Conservation (phyloP, 1,140 invertebrate genomes). For the Oreohelix idahoensis region DNA sequence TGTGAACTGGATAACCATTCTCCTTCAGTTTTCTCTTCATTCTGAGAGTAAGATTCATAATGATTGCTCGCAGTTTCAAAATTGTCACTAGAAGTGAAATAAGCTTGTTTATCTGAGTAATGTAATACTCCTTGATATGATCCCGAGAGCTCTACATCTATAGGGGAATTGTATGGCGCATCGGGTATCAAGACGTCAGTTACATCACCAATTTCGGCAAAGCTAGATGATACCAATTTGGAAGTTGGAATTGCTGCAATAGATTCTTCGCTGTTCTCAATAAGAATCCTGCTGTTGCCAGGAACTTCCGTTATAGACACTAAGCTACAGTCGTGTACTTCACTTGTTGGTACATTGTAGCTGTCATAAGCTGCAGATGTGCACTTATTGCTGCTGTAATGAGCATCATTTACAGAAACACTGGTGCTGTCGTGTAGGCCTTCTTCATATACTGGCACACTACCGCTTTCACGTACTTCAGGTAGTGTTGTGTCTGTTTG, state of each 20-base stretch:
- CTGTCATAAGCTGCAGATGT: not conserved
- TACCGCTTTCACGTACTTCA: too few species aligned
- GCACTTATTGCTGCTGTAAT: too few species aligned
- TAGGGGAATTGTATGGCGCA: not conserved
- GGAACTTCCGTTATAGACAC: too few species aligned
- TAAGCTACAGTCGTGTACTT: not conserved
- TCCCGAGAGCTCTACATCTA: not conserved
- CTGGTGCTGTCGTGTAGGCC: too few species aligned
- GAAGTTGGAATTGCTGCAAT: not conserved
- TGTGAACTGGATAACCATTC: not conserved
- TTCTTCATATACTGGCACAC: too few species aligned
- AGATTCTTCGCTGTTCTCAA: not conserved
- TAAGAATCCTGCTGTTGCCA: not conserved
- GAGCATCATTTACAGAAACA: too few species aligned
- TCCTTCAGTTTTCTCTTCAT: not conserved
- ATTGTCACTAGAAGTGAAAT: not conserved
- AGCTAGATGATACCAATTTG: not conserved
- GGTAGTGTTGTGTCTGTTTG: too few species aligned
- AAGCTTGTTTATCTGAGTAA: not conserved
- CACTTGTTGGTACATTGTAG: not conserved
- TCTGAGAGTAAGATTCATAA: not conserved
- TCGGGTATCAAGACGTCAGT: not conserved
- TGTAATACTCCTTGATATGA: not conserved
- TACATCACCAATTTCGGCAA: too few species aligned
- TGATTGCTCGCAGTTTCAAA: not conserved